A percentile compares a stretch with the other conserved stretches of the same genome.
Evolutionary conservation across 2,113 vertebrate genomes (phyloP).

Genomic region (Tympanuchus pallidicinctus): DNA sequence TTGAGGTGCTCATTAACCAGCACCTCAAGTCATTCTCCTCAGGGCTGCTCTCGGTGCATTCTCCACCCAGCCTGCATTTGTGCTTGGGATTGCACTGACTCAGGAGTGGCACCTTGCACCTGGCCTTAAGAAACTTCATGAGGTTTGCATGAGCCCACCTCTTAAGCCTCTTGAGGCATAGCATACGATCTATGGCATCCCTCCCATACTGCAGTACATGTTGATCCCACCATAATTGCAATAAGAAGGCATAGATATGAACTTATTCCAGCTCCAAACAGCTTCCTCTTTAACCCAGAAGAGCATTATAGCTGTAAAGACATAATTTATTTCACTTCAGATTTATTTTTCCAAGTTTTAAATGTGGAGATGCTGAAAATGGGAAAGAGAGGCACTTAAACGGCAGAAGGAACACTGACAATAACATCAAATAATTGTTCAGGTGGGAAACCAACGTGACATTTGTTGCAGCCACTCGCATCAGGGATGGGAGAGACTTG

Average conservation of each 20-base stretch:
- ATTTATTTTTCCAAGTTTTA: background rate
- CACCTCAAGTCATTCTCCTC: background rate
- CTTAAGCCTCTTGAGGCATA: background rate
- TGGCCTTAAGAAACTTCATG: background rate
- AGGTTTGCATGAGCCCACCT: background rate
- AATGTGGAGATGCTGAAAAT: background rate
- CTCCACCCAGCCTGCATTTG: background rate
- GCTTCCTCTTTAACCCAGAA: background rate
- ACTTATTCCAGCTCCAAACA: background rate
- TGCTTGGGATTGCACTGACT: background rate
- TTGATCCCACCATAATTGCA: background rate
- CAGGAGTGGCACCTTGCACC: background rate
- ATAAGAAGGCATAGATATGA: background rate
- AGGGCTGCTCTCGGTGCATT: background rate
- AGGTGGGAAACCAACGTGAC: background rate
- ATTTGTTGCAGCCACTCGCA: background rate
- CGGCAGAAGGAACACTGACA: background rate
- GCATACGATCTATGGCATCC: no score
- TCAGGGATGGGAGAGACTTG: background rate
- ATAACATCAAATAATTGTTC: background rate
- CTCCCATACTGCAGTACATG: background rate
- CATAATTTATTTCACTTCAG: background rate
- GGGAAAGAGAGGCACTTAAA: background rate
- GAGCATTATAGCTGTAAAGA: background rate
- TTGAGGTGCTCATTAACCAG: background rate